A percentile compares a stretch with the other conserved stretches of the same genome.
phyloP scores from a whole-genome alignment of 1,140 invertebrate species.

The Hycleus phaleratus region DNA sequence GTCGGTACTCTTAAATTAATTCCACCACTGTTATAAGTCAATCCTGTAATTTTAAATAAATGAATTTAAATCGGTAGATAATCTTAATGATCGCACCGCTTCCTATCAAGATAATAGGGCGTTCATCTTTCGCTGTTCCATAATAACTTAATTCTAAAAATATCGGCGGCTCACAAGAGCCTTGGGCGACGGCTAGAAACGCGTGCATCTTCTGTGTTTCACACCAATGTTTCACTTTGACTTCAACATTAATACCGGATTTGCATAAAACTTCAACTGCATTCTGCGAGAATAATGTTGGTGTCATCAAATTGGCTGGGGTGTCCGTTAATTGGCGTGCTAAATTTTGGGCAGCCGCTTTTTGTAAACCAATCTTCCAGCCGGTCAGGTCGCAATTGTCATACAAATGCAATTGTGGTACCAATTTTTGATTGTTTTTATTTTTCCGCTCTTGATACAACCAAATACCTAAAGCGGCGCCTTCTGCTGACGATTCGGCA shows the following conservation, averaged over 20 bases:
- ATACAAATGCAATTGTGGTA: conserved; percentile 45
- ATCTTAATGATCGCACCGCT: not conserved
- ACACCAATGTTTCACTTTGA: conserved; percentile 54
- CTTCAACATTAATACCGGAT: conserved; percentile 44
- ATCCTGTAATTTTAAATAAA: conserved; percentile 42
- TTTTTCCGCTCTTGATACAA: conserved; percentile 57
- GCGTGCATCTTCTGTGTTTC: conserved; percentile 54
- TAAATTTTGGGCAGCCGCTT: conserved; percentile 57
- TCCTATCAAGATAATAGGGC: conserved; percentile 38
- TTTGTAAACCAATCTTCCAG: conserved; percentile 50
- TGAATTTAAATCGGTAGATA: not conserved
- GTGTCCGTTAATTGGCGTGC: conserved; percentile 54
- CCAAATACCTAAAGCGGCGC: conserved; percentile 55
- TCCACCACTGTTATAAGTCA: conserved; percentile 62
- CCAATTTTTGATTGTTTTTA: conserved; percentile 43
- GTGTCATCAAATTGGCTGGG: conserved; percentile 59
- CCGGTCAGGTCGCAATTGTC: conserved; percentile 42
- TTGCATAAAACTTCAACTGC: conserved; percentile 43
- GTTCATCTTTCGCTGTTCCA: conserved; percentile 39
- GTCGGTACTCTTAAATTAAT: conserved; percentile 52
- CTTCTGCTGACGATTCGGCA: conserved; percentile 67
- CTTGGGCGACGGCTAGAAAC: conserved; percentile 53
- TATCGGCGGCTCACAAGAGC: conserved; percentile 53
- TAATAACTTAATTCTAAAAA: conserved; percentile 53
- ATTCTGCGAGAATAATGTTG: conserved; percentile 50